These are phyloP conservation scores for Cotesia vestalis DNA, from an alignment of 1,140 invertebrate species.

Conservation along the genomic window DNA sequence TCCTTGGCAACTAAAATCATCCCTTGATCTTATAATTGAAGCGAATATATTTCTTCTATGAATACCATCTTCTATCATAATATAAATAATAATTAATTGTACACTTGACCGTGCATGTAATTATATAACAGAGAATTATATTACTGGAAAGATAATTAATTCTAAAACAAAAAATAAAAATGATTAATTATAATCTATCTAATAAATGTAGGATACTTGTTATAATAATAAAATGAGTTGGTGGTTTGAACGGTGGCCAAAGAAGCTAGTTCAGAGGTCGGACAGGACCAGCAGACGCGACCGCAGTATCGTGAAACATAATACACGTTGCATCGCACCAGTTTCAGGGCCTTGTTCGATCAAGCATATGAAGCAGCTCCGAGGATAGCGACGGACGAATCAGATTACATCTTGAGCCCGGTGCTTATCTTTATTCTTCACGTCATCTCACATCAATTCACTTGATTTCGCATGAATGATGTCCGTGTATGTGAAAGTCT, in stretches of 20 bases:
- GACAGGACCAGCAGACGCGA: conserved; percentile 54
- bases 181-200: too few relatives aligned
- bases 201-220: background rate
- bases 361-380: conserved; percentile 61
- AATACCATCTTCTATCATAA: too few relatives aligned
- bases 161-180: too few relatives aligned
- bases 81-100: too few relatives aligned
- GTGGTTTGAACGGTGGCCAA: conserved; percentile 4
- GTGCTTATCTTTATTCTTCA: conserved; percentile 60
- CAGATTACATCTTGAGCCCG: conserved; percentile 62
- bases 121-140: too few relatives aligned
- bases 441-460: conserved; percentile 50
- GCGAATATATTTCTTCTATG: background rate
- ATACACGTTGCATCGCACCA: conserved; percentile 63
- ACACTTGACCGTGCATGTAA: too few relatives aligned
- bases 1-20: conserved; percentile 19
- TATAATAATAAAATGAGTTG: background rate
- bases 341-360: conserved; percentile 46
- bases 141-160: too few relatives aligned
- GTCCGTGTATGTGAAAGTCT: background rate
- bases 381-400: conserved; percentile 61
- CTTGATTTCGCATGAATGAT: conserved; percentile 53
- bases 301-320: conserved; percentile 64
- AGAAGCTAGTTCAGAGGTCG: conserved; percentile 7
- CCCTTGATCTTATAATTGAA: background rate